These are phyloP conservation scores for Zygothrica quintamaculata DNA, from an alignment of 2,888 invertebrate species.

Conservation along the genomic window DNA sequence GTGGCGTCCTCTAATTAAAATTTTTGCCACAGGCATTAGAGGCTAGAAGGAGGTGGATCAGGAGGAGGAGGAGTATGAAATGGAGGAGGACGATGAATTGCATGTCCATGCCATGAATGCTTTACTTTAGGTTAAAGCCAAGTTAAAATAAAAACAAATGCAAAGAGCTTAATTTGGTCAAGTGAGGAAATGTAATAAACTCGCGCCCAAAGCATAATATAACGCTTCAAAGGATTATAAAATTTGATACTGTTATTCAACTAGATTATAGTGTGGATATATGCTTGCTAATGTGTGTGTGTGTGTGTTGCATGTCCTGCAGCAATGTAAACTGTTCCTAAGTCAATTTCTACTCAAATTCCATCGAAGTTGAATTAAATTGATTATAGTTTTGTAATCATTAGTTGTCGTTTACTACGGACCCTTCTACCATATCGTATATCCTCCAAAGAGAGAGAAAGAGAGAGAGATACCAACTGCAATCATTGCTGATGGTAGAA, in stretches of 20 bases:
- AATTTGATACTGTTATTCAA: neutral
- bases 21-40: slow-evolving; percentile 56
- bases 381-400: no score
- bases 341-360: no score
- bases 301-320: no score
- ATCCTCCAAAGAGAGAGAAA: no score
- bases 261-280: neutral
- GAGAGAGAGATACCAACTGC: no score
- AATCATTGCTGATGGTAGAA: neutral
- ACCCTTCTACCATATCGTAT: no score
- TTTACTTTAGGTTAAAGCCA: slow-evolving; percentile 52
- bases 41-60: neutral
- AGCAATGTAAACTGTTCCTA: no score
- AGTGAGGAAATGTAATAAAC: slow-evolving; percentile 68
- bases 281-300: no score
- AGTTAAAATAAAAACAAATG: slow-evolving; percentile 51
- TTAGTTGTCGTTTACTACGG: no score
- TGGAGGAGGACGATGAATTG: no score
- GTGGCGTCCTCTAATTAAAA: slow-evolving; percentile 74
- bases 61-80: no score
- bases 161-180: slow-evolving; percentile 62
- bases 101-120: slow-evolving; percentile 42
- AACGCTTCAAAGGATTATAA: slow-evolving; percentile 26
- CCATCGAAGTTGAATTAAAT: no score
- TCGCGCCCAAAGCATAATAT: slow-evolving; percentile 47